A percentile compares a stretch with the other conserved stretches of the same genome.
These are phyloP conservation scores for Wiebesia pumilae DNA, from an alignment of 1,140 invertebrate species.

Conservation along the genomic window DNA sequence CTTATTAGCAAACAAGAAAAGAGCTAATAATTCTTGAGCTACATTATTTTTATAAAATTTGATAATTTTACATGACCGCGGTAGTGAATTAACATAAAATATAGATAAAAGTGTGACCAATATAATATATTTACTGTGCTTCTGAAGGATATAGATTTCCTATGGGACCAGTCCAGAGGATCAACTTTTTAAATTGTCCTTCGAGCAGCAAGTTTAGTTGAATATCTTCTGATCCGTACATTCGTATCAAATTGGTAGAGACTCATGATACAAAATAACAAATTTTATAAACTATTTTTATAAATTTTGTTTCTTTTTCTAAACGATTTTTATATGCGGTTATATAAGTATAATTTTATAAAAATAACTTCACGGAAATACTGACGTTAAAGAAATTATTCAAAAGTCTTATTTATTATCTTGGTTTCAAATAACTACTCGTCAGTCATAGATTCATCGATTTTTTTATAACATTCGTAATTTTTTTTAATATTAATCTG, in stretches of 20 bases:
- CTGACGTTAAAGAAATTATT: too few species aligned
- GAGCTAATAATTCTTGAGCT: neutral
- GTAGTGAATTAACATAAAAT: neutral
- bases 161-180: constrained; percentile 58
- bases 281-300: too few species aligned
- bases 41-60: neutral
- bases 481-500: too few species aligned
- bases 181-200: constrained; percentile 64
- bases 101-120: neutral
- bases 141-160: constrained; percentile 59
- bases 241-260: neutral
- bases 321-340: too few species aligned
- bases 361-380: too few species aligned
- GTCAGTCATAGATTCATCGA: too few species aligned
- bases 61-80: too few species aligned
- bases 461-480: too few species aligned
- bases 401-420: too few species aligned
- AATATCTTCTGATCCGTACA: neutral
- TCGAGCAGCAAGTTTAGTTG: neutral
- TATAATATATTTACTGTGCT: neutral
- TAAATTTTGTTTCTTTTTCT: too few species aligned
- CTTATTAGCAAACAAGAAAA: neutral
- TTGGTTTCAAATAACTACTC: too few species aligned
- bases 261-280: neutral
- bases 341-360: too few species aligned